Conservation (phyloP, 2,113 vertebrate genomes). For the Rhea pennata region DNA sequence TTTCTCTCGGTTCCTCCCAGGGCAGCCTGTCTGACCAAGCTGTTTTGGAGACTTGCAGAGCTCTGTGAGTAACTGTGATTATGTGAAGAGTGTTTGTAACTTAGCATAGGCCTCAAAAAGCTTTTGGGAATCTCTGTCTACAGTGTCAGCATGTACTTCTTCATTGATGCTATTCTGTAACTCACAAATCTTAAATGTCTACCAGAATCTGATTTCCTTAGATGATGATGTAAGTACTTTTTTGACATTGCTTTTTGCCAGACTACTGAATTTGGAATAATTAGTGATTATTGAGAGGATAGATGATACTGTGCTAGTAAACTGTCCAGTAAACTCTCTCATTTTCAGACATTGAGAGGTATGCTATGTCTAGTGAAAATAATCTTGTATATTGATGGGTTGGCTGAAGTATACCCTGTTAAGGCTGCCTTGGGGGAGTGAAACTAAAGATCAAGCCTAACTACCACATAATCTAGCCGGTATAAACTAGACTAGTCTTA, state of each 20-base stretch:
- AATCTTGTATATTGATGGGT: not conserved
- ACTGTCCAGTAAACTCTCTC: not conserved
- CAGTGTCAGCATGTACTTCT: not conserved
- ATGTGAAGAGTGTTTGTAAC: not conserved
- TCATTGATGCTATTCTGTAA: not conserved
- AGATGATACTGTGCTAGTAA: not conserved
- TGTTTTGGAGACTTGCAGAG: not conserved
- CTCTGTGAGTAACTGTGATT: not conserved
- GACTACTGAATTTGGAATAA: not conserved
- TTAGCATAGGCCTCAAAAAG: not conserved
- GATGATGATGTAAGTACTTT: not conserved
- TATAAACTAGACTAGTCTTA: not conserved
- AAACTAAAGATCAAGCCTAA: not conserved
- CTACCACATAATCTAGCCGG: not conserved
- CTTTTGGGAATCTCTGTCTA: too few relatives aligned
- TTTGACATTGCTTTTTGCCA: not conserved
- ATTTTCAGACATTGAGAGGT: not conserved
- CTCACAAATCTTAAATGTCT: not conserved
- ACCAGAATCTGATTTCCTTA: not conserved
- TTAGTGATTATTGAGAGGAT: not conserved
- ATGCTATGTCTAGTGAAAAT: not conserved
- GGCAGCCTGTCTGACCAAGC: not conserved
- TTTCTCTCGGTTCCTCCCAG: not conserved
- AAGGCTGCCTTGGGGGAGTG: not conserved
- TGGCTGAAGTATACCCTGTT: not conserved